These are phyloP conservation scores for Clanis bilineata DNA, from an alignment of 2,888 invertebrate genomes.

Conservation along the genomic window DNA sequence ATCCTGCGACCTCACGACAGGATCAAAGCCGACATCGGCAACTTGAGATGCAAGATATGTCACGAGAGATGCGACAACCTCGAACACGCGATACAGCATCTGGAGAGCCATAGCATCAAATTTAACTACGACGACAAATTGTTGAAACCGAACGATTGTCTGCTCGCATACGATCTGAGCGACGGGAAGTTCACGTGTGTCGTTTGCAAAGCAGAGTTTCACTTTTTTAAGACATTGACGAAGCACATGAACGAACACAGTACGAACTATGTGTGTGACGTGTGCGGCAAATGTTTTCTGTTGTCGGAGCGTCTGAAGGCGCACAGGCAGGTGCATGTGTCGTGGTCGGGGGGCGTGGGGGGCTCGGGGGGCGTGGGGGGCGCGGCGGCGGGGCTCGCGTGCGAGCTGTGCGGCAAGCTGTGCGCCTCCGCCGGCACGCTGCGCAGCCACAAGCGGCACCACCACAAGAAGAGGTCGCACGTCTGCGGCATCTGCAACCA, in stretches of 20 bases:
- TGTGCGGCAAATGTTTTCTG: conserved; percentile 61
- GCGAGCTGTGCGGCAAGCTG: conserved; percentile 17
- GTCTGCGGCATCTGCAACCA: conserved; percentile 20
- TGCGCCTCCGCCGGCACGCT: conserved; percentile 12
- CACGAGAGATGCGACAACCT: not conserved
- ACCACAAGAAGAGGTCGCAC: conserved; percentile 29
- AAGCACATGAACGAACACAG: conserved; percentile 61
- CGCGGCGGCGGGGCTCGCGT: no score
- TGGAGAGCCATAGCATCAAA: conserved; percentile 17
- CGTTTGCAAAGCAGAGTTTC: conserved; percentile 40
- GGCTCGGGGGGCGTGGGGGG: no score
- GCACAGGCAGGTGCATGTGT: conserved; percentile 33
- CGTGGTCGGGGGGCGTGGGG: no score
- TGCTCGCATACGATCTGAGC: conserved; percentile 16
- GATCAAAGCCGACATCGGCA: conserved; percentile 19
- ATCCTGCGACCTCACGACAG: conserved; percentile 18
- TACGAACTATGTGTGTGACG: conserved; percentile 55
- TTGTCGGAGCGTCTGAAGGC: conserved; percentile 57
- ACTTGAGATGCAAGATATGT: conserved; percentile 19
- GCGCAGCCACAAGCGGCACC: conserved; percentile 18
- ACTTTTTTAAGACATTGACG: conserved; percentile 43
- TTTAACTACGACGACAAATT: conserved; percentile 19
- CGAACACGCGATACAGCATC: conserved; percentile 9
- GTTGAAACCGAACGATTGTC: conserved; percentile 20
- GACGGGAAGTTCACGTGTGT: conserved; percentile 20